A percentile compares a stretch with the other conserved stretches of the same genome.
Evolutionary conservation across 2,888 invertebrate genomes (phyloP).

Genomic region (Euphydryas editha): DNA sequence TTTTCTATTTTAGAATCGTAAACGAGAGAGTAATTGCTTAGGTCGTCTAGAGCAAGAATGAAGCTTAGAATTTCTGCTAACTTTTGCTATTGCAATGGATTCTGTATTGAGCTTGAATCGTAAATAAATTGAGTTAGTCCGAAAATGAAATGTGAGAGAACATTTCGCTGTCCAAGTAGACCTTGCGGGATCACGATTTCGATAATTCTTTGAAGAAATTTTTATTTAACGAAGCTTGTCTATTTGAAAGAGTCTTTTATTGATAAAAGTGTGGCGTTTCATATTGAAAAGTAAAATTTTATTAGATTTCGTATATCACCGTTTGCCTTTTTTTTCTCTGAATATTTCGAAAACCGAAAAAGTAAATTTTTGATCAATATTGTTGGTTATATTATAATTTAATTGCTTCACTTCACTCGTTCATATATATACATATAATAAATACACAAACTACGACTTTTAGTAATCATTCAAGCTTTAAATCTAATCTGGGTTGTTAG

Average conservation of each 20-base stretch:
- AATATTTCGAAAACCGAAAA: too few relatives aligned
- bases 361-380: too few relatives aligned
- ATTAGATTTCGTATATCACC: neutral
- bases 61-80: neutral
- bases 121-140: constrained; percentile 7
- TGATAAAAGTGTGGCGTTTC: neutral
- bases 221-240: neutral
- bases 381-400: too few relatives aligned
- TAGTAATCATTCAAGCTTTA: neutral
- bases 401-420: too few relatives aligned
- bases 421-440: too few relatives aligned
- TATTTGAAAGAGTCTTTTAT: neutral
- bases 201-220: neutral
- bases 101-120: neutral
- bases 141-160: constrained; percentile 1
- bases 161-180: neutral
- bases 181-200: neutral
- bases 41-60: neutral
- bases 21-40: too few relatives aligned
- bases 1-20: neutral
- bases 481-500: neutral
- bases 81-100: constrained; percentile 1
- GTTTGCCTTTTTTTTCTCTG: too few relatives aligned
- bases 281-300: neutral
- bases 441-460: too few relatives aligned